Conservation (phyloP, 2,888 invertebrate genomes). For the Selenia dentaria region DNA sequence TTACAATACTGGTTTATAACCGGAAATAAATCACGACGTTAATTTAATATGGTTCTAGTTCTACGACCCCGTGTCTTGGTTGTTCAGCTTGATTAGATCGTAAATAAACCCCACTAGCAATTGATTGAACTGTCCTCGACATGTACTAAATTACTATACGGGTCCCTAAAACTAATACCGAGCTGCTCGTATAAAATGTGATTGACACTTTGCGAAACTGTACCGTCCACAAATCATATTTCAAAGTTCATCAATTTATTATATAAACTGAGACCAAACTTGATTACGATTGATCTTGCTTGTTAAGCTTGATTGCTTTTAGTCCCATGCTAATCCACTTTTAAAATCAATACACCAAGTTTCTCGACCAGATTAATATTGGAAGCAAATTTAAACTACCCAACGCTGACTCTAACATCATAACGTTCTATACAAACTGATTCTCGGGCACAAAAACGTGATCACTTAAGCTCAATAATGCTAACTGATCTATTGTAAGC, state of each 20-base stretch:
- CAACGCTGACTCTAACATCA: too few species aligned
- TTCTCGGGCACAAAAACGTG: too few species aligned
- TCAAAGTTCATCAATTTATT: slow-evolving; percentile 1
- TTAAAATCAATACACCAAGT: slow-evolving; percentile 5
- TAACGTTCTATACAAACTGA: too few species aligned
- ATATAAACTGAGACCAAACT: slow-evolving; percentile 4
- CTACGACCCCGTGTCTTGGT: slow-evolving; percentile 3
- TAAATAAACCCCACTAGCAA: slow-evolving; percentile 17
- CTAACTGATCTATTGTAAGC: too few species aligned
- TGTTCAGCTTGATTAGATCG: slow-evolving; percentile 19
- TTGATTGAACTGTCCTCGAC: slow-evolving; percentile 13
- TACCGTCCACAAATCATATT: background rate
- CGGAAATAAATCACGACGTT: slow-evolving; percentile 1
- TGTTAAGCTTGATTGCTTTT: slow-evolving; percentile 11
- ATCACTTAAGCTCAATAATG: too few species aligned
- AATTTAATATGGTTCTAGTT: slow-evolving; percentile 6
- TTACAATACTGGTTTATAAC: too few species aligned
- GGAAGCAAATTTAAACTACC: too few species aligned
- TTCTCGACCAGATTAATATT: background rate
- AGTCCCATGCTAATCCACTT: slow-evolving; percentile 1
- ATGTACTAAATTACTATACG: slow-evolving; percentile 14
- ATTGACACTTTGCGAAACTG: slow-evolving; percentile 7
- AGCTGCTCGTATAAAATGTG: background rate
- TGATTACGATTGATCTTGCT: slow-evolving; percentile 1
- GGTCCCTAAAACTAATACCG: slow-evolving; percentile 5